Percentiles rank a stretch among this genome's conserved stretches.
Evolutionary conservation across 2,888 invertebrate genomes (phyloP).

Genomic region (Podotricha telesiphe): DNA sequence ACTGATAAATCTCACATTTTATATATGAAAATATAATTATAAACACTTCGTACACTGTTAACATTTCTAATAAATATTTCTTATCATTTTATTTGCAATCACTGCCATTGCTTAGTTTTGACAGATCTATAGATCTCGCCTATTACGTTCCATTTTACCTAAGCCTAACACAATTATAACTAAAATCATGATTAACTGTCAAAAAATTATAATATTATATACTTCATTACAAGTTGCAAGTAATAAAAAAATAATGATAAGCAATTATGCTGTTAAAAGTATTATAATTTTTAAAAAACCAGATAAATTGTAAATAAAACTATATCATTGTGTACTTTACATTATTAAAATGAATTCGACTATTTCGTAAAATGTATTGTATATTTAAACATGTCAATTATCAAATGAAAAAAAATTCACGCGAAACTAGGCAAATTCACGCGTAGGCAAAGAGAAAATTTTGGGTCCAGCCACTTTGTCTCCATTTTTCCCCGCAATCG

Average conservation of each 20-base stretch:
- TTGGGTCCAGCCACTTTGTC: no score
- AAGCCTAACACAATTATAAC: background rate
- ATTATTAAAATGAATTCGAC: background rate
- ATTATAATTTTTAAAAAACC: no score
- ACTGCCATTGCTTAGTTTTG: slow-evolving; percentile 55
- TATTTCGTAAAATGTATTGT: background rate
- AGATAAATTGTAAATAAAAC: no score
- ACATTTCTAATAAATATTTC: slow-evolving; percentile 58
- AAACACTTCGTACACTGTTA: slow-evolving; percentile 50
- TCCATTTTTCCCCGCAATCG: no score
- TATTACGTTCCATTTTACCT: slow-evolving; percentile 44
- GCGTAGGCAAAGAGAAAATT: no score
- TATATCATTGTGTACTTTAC: background rate
- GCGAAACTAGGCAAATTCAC: no score
- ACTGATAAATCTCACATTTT: slow-evolving; percentile 66
- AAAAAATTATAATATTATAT: background rate
- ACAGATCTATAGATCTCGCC: slow-evolving; percentile 54
- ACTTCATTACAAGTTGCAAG: background rate
- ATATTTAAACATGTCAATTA: no score
- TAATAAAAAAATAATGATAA: no score
- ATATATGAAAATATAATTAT: slow-evolving; percentile 49
- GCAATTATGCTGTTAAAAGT: no score
- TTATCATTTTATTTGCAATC: slow-evolving; percentile 52
- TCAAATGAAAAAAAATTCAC: no score
- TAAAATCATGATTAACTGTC: background rate